Percentiles rank a stretch among this genome's conserved stretches.
Conservation (phyloP, 2,797 vertebrate species). For the Gallirallus australis region DNA sequence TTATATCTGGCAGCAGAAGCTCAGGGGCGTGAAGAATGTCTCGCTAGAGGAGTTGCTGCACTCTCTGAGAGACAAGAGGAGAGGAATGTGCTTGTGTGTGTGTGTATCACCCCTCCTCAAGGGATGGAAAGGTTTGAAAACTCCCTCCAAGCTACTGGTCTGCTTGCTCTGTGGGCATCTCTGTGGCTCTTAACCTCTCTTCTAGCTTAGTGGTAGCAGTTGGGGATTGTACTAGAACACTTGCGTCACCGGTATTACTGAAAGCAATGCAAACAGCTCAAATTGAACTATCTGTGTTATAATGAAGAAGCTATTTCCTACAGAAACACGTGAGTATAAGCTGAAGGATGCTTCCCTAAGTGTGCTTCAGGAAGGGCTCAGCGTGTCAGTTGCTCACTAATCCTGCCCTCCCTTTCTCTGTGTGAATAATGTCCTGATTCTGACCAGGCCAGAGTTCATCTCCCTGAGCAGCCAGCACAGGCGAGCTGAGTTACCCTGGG, state of each 20-base stretch:
- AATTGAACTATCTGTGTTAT: neutral
- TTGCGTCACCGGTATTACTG: neutral
- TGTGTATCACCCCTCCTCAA: rapidly evolving
- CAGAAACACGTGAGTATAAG: neutral
- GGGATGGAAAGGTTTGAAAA: neutral
- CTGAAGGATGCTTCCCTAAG: rapidly evolving
- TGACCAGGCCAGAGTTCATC: too few relatives aligned
- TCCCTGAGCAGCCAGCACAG: too few relatives aligned
- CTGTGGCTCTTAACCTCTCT: neutral
- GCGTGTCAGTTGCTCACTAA: rapidly evolving
- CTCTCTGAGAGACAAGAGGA: neutral
- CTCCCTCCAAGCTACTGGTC: neutral
- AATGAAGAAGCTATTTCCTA: neutral
- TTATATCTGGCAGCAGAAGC: neutral
- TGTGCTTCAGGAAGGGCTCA: neutral
- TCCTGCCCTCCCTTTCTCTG: neutral
- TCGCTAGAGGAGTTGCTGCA: neutral
- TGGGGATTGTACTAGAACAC: neutral
- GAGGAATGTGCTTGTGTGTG: neutral
- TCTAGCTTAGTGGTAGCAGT: neutral
- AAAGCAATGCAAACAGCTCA: neutral
- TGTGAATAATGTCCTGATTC: too few relatives aligned
- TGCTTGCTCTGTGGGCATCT: neutral
- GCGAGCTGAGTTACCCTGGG: too few relatives aligned
- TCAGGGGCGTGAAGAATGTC: neutral